These are phyloP conservation scores for Drosophila subobscura DNA, from an alignment of 1,140 invertebrate genomes.

Conservation along the genomic window DNA sequence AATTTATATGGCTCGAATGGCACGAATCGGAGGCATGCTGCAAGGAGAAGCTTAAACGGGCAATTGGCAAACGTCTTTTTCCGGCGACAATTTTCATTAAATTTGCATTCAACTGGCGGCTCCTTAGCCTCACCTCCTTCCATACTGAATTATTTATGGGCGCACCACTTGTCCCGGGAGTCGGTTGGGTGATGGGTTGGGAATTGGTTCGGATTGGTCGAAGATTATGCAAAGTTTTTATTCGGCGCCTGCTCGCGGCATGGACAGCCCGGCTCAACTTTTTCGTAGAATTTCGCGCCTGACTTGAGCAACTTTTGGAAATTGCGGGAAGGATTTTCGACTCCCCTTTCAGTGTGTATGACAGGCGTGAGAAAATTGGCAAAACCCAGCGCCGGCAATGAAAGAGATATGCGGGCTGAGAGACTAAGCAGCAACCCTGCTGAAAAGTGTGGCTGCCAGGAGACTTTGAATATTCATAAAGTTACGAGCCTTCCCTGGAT, in stretches of 20 bases:
- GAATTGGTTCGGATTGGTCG: conserved; percentile 16
- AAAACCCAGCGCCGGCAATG: conserved; percentile 3
- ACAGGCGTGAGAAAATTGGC: conserved; percentile 40
- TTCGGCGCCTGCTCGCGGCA: conserved; percentile 28
- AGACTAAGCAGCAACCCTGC: conserved; percentile 14
- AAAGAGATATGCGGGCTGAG: conserved; percentile 18
- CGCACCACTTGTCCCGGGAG: neutral
- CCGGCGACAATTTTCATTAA: conserved; percentile 45
- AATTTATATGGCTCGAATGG: conserved; percentile 62
- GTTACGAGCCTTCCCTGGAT: neutral
- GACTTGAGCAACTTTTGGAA: conserved; percentile 30
- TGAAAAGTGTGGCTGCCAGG: neutral
- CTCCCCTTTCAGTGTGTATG: conserved; percentile 7
- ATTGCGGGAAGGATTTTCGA: conserved; percentile 6
- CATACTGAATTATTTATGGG: conserved; percentile 45
- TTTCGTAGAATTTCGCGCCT: conserved; percentile 33
- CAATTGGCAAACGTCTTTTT: conserved; percentile 40
- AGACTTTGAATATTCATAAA: conserved; percentile 16
- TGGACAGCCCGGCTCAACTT: conserved; percentile 11
- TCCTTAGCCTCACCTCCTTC: neutral
- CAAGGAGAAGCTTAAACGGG: conserved; percentile 24
- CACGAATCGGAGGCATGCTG: neutral
- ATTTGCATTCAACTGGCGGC: conserved; percentile 43
- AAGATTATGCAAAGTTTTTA: conserved; percentile 57
- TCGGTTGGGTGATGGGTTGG: neutral